Conservation (phyloP, 2,113 vertebrate species). For the Rattus norvegicus region DNA sequence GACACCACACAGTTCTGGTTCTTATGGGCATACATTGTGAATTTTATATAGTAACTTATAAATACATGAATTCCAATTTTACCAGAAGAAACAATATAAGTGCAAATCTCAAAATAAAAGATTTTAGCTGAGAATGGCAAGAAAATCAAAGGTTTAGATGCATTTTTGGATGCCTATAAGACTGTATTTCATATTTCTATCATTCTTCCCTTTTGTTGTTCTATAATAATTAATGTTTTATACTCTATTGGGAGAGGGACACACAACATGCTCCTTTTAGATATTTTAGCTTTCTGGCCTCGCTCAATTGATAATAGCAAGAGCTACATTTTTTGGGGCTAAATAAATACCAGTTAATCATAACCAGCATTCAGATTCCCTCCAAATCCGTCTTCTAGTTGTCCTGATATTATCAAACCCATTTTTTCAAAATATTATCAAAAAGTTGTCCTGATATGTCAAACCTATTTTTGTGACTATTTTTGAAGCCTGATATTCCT, state of each 20-base stretch:
- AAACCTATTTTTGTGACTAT: background rate
- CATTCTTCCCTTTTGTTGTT: background rate
- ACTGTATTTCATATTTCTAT: conserved; percentile 23
- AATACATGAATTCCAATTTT: background rate
- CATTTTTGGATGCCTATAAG: background rate
- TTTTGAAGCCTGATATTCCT: background rate
- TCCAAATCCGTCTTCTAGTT: conserved; percentile 12
- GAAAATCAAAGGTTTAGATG: background rate
- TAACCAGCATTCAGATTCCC: background rate
- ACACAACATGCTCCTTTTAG: background rate
- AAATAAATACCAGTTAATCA: background rate
- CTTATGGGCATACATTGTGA: background rate
- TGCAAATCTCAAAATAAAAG: conserved; percentile 33
- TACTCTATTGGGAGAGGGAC: background rate
- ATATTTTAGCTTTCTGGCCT: conserved; percentile 35
- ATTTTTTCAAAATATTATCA: too few species aligned
- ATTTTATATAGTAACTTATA: background rate
- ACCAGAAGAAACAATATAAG: background rate
- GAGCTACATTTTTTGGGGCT: background rate
- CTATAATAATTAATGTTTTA: background rate
- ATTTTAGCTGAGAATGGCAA: conserved; percentile 19
- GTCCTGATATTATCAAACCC: conserved; percentile 5
- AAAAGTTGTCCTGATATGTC: background rate
- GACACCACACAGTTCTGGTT: background rate
- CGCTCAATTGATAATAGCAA: background rate